phyloP scores from a whole-genome alignment of 2,113 vertebrate species.

The Dipodomys ordii region DNA sequence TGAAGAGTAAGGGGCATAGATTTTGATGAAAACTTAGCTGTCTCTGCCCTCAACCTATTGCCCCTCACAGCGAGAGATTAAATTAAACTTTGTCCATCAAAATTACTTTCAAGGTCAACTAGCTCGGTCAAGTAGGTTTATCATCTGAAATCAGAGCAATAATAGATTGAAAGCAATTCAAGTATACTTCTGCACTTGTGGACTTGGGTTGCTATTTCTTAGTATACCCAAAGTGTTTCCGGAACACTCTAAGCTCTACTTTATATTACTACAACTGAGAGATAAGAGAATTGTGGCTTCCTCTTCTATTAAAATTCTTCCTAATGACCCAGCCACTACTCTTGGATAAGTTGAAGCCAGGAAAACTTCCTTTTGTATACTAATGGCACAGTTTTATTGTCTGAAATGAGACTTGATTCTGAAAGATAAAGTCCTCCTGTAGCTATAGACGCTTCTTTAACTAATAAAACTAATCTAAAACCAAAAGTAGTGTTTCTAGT shows the following conservation, averaged over 20 bases:
- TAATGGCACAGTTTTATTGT: background rate
- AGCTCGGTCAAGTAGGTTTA: background rate
- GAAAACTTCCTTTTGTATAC: background rate
- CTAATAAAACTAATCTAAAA: conserved; percentile 18
- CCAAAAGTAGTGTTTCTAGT: conserved; percentile 29
- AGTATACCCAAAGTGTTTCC: background rate
- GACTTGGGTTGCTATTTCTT: background rate
- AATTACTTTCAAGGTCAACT: background rate
- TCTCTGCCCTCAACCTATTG: background rate
- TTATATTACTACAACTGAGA: background rate
- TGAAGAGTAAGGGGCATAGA: background rate
- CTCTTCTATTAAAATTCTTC: conserved; percentile 15
- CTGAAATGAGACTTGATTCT: conserved; percentile 22
- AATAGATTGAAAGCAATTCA: conserved; percentile 1
- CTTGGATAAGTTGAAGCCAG: background rate
- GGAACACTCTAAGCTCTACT: background rate
- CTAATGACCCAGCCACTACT: background rate
- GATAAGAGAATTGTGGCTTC: background rate
- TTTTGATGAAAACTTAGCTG: background rate
- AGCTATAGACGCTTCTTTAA: background rate
- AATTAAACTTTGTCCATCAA: background rate
- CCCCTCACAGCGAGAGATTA: background rate
- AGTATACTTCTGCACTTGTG: background rate
- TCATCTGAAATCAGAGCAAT: background rate
- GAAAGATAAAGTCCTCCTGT: conserved; percentile 34